Conservation (phyloP, 2,888 invertebrate genomes). For the Phyto melanocephala region DNA sequence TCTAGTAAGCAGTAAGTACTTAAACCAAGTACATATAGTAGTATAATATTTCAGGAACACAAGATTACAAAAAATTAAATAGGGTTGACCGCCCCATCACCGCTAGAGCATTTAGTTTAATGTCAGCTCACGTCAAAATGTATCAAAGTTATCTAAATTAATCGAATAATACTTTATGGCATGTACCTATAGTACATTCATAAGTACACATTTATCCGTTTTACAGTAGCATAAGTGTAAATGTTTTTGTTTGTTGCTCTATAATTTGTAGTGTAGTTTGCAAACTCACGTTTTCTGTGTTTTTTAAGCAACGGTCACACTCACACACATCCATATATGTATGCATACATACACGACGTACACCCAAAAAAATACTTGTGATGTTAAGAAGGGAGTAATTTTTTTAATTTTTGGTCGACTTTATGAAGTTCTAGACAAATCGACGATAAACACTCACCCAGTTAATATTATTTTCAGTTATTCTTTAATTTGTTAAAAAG, state of each 20-base stretch:
- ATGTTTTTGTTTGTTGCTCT: constrained; percentile 68
- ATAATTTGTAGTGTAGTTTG: constrained; percentile 71
- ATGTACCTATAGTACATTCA: no score
- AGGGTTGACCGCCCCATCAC: no score
- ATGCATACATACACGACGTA: neutral
- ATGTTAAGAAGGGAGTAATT: neutral
- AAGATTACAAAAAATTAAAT: no score
- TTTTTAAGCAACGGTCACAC: constrained; percentile 8
- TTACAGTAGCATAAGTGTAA: constrained; percentile 64
- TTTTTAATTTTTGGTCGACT: neutral
- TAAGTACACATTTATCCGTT: neutral
- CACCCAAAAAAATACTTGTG: constrained; percentile 38
- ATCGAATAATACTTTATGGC: no score
- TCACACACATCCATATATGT: neutral
- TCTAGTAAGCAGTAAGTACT: no score
- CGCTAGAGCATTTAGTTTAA: no score
- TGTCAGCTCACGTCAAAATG: no score
- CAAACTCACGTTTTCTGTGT: constrained; percentile 68
- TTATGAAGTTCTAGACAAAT: neutral
- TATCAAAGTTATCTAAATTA: no score
- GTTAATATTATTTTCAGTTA: neutral
- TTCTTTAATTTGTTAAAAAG: neutral
- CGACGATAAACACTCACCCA: neutral
- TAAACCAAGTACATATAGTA: no score
- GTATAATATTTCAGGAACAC: no score